Evolutionary conservation across 2,113 vertebrate genomes (phyloP).

Genomic region (Ammodramus savannarum): DNA sequence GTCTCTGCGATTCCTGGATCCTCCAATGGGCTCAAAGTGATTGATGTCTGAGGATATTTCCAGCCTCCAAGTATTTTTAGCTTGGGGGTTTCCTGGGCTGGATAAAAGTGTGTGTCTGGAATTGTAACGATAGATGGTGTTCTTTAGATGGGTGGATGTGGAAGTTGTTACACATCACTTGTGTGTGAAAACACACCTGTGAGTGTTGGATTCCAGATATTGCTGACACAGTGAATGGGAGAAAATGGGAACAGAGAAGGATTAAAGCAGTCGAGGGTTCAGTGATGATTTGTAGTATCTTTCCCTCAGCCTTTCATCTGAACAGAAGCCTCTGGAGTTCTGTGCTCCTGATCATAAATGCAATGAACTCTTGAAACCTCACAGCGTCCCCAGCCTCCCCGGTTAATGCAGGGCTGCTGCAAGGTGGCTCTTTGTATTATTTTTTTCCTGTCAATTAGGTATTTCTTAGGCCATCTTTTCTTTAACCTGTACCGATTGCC

Average conservation of each 20-base stretch:
- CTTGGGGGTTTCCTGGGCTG: background rate
- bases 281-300: background rate
- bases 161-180: background rate
- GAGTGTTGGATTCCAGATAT: background rate
- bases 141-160: background rate
- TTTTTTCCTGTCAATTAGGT: constrained; percentile 20
- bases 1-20: background rate
- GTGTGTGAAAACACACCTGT: background rate
- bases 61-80: background rate
- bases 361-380: background rate
- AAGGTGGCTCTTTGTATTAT: background rate
- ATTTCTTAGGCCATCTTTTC: constrained; percentile 54
- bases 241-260: background rate
- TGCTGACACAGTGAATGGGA: background rate
- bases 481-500: constrained; percentile 60
- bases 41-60: background rate
- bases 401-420: background rate
- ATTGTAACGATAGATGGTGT: rapidly evolving
- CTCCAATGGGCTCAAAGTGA: background rate
- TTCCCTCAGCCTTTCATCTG: background rate
- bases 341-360: background rate
- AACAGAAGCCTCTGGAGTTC: background rate
- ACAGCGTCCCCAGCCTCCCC: background rate
- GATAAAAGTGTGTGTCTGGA: background rate
- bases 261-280: background rate